A percentile compares a stretch with the other conserved stretches of the same genome.
Evolutionary conservation across 92 coral and sea anemone species (phyloP).

Genomic region (Plumapathes pennacea): DNA sequence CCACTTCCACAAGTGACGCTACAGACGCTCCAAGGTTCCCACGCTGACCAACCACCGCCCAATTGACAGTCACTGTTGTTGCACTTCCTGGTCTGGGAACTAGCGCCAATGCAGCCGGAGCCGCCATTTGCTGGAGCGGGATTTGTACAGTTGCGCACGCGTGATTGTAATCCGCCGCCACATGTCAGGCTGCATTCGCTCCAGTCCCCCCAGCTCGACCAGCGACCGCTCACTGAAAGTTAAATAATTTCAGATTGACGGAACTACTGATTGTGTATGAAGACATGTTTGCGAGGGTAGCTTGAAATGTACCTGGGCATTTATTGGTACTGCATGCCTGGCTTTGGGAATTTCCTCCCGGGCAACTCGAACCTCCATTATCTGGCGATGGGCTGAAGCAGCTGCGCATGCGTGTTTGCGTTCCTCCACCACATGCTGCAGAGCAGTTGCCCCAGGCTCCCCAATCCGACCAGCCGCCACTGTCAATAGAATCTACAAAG

Average conservation of each 20-base stretch:
- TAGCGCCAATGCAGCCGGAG: slow-evolving; percentile 11
- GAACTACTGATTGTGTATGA: not conserved
- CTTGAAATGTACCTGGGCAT: not conserved
- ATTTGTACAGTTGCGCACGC: slow-evolving; percentile 52
- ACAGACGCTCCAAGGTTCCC: too few relatives aligned
- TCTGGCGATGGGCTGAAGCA: slow-evolving; percentile 19
- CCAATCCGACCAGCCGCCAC: slow-evolving; percentile 20
- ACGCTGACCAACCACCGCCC: too few relatives aligned
- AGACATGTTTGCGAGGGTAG: not conserved
- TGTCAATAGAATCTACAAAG: not conserved
- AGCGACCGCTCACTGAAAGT: slow-evolving; percentile 6
- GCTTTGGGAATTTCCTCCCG: not conserved
- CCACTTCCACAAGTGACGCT: too few relatives aligned
- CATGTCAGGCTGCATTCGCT: slow-evolving; percentile 8
- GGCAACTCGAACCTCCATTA: slow-evolving; percentile 1
- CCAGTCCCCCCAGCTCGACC: slow-evolving; percentile 19
- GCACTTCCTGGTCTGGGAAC: slow-evolving; percentile 37
- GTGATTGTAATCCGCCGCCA: slow-evolving; percentile 20
- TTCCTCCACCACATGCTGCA: slow-evolving; percentile 12
- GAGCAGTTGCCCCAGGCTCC: slow-evolving; percentile 13
- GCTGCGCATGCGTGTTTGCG: slow-evolving; percentile 16
- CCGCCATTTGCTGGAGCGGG: slow-evolving; percentile 51
- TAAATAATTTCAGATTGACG: not conserved
- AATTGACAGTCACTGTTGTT: too few relatives aligned
- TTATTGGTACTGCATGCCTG: slow-evolving; percentile 8